These are phyloP conservation scores for Sisor rabdophorus DNA, from an alignment of 2,113 vertebrate species.

Conservation along the genomic window DNA sequence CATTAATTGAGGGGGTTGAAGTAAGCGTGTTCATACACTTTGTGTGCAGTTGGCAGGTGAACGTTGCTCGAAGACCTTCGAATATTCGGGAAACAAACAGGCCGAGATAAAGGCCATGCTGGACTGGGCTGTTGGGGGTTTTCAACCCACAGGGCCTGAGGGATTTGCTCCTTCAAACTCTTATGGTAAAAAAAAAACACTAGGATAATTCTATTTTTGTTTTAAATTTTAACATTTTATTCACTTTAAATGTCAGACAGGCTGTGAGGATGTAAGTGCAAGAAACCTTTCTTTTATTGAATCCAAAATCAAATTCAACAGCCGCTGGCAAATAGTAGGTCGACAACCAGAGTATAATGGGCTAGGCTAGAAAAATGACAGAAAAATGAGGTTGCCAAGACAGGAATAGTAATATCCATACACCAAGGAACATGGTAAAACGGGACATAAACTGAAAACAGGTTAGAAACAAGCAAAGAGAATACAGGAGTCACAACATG, in stretches of 20 bases:
- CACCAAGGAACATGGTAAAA: no score
- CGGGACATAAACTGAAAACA: no score
- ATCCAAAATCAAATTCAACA: no score
- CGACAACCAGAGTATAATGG: no score
- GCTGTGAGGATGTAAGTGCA: no score
- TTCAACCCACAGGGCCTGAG: slow-evolving; percentile 79
- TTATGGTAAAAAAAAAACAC: slow-evolving; percentile 26
- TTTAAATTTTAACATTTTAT: not conserved
- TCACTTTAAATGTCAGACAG: not conserved
- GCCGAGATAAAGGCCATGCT: slow-evolving; percentile 84
- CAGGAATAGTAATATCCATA: no score
- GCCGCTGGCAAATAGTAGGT: no score
- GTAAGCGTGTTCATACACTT: not conserved
- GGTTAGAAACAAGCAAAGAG: no score
- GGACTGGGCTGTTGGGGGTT: slow-evolving; percentile 85
- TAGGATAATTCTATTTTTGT: not conserved
- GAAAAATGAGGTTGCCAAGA: no score
- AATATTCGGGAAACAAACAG: slow-evolving; percentile 57
- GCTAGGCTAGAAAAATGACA: no score
- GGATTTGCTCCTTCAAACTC: slow-evolving; percentile 69
- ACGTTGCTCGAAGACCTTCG: slow-evolving; percentile 78
- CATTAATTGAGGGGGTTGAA: not conserved
- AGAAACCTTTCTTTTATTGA: no score
- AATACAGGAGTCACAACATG: no score
- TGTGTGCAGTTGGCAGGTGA: slow-evolving; percentile 75